phyloP scores from a whole-genome alignment of 23 tunicate species.

The Corella eumyota region DNA sequence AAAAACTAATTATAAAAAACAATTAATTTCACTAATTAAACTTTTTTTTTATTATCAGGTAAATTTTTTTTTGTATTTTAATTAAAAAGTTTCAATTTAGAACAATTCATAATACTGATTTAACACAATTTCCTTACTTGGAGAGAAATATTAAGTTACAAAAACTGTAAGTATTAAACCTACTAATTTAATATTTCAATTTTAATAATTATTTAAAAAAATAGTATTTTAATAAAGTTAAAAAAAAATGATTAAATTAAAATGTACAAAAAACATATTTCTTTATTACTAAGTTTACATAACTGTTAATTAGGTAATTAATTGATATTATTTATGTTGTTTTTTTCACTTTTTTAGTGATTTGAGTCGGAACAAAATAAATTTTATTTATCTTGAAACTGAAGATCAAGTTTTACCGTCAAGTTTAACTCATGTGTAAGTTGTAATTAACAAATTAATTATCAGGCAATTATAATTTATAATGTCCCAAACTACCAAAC shows the following conservation, averaged over 20 bases:
- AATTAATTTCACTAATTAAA: no score
- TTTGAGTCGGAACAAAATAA: slow-evolving; percentile 13
- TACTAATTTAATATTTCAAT: not conserved
- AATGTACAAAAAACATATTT: no score
- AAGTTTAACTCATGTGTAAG: slow-evolving; percentile 16
- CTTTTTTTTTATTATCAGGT: not conserved
- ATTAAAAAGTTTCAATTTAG: not conserved
- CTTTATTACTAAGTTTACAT: no score
- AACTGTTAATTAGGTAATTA: no score
- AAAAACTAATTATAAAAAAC: no score
- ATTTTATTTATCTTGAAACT: slow-evolving; percentile 1
- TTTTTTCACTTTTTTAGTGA: slow-evolving; percentile 15
- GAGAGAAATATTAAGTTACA: slow-evolving; percentile 6
- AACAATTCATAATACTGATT: slow-evolving; percentile 11
- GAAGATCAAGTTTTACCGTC: not conserved
- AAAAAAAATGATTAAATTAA: not conserved
- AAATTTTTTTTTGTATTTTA: not conserved
- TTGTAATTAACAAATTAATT: no score
- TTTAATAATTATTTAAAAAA: not conserved
- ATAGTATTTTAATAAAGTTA: not conserved
- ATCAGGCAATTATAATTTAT: no score
- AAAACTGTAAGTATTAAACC: slow-evolving; percentile 4
- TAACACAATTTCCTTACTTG: slow-evolving; percentile 7
- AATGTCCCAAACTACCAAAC: no score
- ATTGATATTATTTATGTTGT: no score